Percentiles rank a stretch among this genome's conserved stretches.
Evolutionary conservation across 2,888 invertebrate species (phyloP).

Genomic region (Noctua comes): DNA sequence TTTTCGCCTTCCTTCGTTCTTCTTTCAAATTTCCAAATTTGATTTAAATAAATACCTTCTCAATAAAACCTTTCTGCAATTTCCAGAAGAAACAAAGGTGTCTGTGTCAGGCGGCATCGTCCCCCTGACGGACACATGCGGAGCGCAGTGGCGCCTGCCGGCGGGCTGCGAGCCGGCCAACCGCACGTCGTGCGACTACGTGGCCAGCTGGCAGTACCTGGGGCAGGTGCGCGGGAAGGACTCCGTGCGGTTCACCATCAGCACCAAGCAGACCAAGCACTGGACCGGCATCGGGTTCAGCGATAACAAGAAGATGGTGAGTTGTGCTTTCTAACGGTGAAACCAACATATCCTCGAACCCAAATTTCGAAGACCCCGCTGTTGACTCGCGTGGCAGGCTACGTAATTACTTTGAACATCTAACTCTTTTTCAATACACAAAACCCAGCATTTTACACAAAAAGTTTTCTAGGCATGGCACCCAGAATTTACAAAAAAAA

Average conservation of each 20-base stretch:
- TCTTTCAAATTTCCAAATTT: not conserved
- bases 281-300: conserved; percentile 98
- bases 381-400: not conserved
- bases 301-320: conserved; percentile 95
- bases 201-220: conserved; percentile 94
- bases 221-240: conserved; percentile 92
- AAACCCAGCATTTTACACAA: too few relatives aligned
- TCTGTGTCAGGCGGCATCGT: conserved; percentile 81
- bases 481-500: too few relatives aligned
- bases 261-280: conserved; percentile 93
- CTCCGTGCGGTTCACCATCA: conserved; percentile 94
- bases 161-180: conserved; percentile 91
- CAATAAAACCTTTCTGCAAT: not conserved
- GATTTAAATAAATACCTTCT: too few relatives aligned
- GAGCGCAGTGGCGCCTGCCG: conserved; percentile 95
- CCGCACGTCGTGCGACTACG: conserved; percentile 94
- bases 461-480: too few relatives aligned
- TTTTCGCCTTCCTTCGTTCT: not conserved
- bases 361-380: not conserved
- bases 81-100: conserved; percentile 87
- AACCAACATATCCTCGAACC: not conserved
- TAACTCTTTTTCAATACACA: too few relatives aligned
- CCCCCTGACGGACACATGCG: conserved; percentile 90
- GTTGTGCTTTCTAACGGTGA: not conserved
- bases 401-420: not conserved